Base-by-base conservation (phyloP, 2,888 invertebrate species). In the Athalia cordata region DNA sequence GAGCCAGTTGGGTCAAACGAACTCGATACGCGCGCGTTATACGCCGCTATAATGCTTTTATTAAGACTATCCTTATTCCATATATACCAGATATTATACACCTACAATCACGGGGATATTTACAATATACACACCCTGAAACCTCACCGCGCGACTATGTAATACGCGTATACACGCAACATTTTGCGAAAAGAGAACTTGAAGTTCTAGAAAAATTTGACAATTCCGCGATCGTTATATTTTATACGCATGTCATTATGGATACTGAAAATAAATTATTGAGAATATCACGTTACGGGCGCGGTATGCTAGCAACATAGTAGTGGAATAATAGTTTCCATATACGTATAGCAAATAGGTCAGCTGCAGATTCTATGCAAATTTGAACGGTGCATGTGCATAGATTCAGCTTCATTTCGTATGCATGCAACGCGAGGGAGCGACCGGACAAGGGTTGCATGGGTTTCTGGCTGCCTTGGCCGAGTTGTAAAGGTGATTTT, bases 331-430 rank as follows among this genome's bases (percentile, higher is more conserved):
- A 52, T 55, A 13, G 52, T 67, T 50, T 64, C 43, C 61, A 61
- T 7, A 65, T 9, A 15, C 67, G 50, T 15, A 70, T 55, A 13
- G 59, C 43, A 47, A 74, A n/a, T 11, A 74, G 74, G 70, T 70
- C 61, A 59, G 11, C 61, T 49, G 74, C 3, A 61, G 50, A 74
- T 74, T 74, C 61, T 61, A 74, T 74, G 74, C 61, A 61, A 74
- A 74, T 74, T 74, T 3, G 45, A 59, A 29, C 49, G 74, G 47
- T 49, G 4, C 62, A 7, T 7, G 61, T 61, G 61, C 61, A 61
- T 29, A 29, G 29, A 29, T 29, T 15, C 49, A 49, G 49, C 13
- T 50, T 61, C 74, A 61, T 74, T 61, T 55, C 74, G 61, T 61
- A 47, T 74, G 74, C 74, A 74, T 15, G 13, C 13, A n/a, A 15